These are phyloP conservation scores for Mungos mungo DNA, from an alignment of 2,113 vertebrate genomes.

Conservation along the genomic window DNA sequence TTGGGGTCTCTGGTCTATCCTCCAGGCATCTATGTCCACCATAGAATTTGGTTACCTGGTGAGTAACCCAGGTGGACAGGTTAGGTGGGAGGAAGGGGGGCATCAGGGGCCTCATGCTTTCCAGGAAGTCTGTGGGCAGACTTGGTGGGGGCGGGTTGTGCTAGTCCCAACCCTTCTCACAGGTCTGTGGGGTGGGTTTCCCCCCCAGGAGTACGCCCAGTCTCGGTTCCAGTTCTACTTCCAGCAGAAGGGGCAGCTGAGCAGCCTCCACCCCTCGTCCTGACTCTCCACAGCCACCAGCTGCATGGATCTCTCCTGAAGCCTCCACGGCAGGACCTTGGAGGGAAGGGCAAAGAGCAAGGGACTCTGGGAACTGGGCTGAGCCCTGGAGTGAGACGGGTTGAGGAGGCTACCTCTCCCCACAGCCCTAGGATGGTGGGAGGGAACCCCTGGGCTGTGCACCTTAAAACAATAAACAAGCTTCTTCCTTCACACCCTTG, in stretches of 20 bases:
- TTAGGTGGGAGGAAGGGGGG: rapidly evolving
- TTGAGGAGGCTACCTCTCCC: background rate
- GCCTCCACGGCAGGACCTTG: slow-evolving; percentile 63
- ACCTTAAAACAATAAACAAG: slow-evolving; percentile 64
- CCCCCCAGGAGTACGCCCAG: slow-evolving; percentile 91
- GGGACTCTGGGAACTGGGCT: background rate
- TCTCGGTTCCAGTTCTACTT: slow-evolving; percentile 93
- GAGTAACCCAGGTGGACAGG: background rate
- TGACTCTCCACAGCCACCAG: background rate
- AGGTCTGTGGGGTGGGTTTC: background rate
- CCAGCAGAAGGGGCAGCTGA: slow-evolving; percentile 81
- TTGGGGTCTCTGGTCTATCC: slow-evolving; percentile 96
- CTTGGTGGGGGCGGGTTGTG: background rate
- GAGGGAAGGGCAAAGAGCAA: background rate
- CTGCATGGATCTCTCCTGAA: background rate
- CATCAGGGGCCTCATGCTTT: background rate
- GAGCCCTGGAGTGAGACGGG: background rate
- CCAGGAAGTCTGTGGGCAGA: background rate
- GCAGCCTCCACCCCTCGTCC: background rate
- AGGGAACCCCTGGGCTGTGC: background rate
- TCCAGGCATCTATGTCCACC: slow-evolving; percentile 95
- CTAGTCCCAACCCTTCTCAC: background rate
- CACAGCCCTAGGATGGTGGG: background rate
- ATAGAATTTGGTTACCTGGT: slow-evolving; percentile 98
- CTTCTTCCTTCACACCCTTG: background rate